Evolutionary conservation across 1,140 invertebrate genomes (phyloP), one percentile per base, ranked within the genome.

Genomic region (Kradibia gibbosae): DNA sequence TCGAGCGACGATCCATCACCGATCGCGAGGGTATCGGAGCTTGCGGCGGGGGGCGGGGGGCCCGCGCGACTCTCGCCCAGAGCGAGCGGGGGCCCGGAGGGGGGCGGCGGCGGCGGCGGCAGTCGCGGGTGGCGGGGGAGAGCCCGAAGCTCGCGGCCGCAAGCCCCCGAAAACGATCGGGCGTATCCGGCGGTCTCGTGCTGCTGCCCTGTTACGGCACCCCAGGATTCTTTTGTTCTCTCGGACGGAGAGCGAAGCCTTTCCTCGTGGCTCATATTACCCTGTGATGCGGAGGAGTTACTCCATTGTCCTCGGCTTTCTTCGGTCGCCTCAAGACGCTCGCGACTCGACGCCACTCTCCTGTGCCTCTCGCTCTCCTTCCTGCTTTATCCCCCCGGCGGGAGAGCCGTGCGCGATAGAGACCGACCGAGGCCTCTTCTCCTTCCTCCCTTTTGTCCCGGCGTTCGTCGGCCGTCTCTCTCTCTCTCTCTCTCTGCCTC

Each of bases 291-390:
- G 87, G 90, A 91, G 89, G 88, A 91, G 88, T 88, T 88, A 86
- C 87, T 91, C 86, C 86, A 91, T 91, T 91, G 89, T 91, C 88
- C 89, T 91, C 90, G 85, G 85, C 86, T 90, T 91, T 91, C 89
- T 91, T 90, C 85, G 83, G 62, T 70, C 81, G 72, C 80, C 84
- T 85, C 84, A 89, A 91, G 89, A 90, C 86, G 84, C 22, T 17
- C n/a, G n/a, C n/a, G n/a, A n/a, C n/a, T n/a, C n/a, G n/a, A n/a
- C n/a, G 8, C 48, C 28, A 45, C 55, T 15, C 34, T 55, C 4
- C 57, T 53, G 3, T 57, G 50, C 60, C 22, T 77, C 57, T 45
- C 20, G 45, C 48, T 50, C 76, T 13, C 57, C 53, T 28, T 39
- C 39, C n/a, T 39, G 57, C 34, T 11, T 50, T 48, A 31, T 53